A percentile compares a stretch with the other conserved stretches of the same genome.
These are phyloP conservation scores for Podocnemis expansa DNA, from an alignment of 2,113 vertebrate species.

Conservation along the genomic window DNA sequence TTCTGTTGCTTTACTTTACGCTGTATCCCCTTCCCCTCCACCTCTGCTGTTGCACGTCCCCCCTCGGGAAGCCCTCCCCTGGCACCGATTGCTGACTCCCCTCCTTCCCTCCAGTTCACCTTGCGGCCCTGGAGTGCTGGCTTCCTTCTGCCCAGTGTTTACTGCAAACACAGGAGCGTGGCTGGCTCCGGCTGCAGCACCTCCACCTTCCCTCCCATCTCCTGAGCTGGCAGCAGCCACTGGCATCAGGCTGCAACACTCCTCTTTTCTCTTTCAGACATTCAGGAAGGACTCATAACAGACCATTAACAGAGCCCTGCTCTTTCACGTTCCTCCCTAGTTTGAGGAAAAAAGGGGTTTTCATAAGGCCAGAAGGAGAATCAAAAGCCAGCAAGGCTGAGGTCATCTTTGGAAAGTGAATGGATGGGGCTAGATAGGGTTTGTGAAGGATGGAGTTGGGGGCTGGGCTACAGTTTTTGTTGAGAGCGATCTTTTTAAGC, in stretches of 20 bases:
- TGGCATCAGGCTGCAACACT: conserved; percentile 38
- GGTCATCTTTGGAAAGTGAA: conserved; percentile 28
- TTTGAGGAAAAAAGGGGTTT: background rate
- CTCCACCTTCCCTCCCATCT: background rate
- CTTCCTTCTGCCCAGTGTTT: conserved; percentile 70
- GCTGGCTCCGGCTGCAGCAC: conserved; percentile 47
- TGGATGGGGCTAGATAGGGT: background rate
- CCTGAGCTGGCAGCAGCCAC: background rate
- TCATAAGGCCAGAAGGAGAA: conserved; percentile 6
- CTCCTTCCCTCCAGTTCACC: background rate
- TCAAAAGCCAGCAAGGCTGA: conserved; percentile 15
- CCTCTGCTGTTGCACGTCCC: background rate
- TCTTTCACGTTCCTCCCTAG: background rate
- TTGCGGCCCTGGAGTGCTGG: conserved; percentile 46
- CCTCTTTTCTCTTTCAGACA: background rate
- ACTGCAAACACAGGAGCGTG: conserved; percentile 76
- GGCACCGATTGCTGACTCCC: too few species aligned
- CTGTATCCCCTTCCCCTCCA: background rate
- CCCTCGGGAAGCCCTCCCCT: background rate
- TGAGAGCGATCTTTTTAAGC: conserved; percentile 1
- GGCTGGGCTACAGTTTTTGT: conserved; percentile 10
- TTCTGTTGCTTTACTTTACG: background rate
- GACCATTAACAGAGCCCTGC: conserved; percentile 7
- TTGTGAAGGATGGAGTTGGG: background rate
- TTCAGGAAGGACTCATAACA: accelerated